Percentiles rank a stretch among this genome's conserved stretches.
phyloP scores from a whole-genome alignment of 2,113 vertebrate genomes.

The Syngnathus scovelli region DNA sequence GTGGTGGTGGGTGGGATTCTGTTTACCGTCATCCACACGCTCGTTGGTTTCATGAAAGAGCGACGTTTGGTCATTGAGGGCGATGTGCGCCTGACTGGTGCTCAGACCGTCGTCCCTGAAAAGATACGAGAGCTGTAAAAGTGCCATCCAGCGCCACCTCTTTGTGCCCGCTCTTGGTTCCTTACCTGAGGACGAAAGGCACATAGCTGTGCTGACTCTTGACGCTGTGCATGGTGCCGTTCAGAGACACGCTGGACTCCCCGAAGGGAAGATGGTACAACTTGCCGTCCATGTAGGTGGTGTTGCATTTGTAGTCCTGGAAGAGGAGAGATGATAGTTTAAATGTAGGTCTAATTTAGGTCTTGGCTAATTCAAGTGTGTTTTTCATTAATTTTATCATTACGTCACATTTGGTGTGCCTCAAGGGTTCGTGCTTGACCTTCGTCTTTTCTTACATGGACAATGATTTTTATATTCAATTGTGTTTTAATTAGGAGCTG shows the following conservation, averaged over 20 bases:
- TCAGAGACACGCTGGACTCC: conserved; percentile 82
- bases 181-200: conserved; percentile 83
- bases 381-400: neutral
- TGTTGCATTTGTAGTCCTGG: conserved; percentile 80
- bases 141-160: neutral
- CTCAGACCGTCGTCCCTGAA: conserved; percentile 81
- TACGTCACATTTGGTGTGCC: neutral
- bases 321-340: neutral
- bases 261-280: conserved; percentile 78
- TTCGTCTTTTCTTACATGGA: no score
- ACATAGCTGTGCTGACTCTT: conserved; percentile 93
- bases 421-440: neutral
- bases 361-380: neutral
- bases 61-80: conserved; percentile 70
- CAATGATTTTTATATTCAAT: no score
- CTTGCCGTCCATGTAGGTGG: conserved; percentile 75
- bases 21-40: conserved; percentile 41
- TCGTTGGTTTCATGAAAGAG: conserved; percentile 76
- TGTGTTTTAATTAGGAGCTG: no score
- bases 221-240: conserved; percentile 82
- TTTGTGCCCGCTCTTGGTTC: neutral
- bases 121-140: neutral
- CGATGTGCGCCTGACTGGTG: conserved; percentile 74
- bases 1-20: neutral
- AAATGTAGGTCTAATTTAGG: neutral